Evolutionary conservation across 2,113 vertebrate species (phyloP).

Genomic region (Leptobrachium ailaonicum): DNA sequence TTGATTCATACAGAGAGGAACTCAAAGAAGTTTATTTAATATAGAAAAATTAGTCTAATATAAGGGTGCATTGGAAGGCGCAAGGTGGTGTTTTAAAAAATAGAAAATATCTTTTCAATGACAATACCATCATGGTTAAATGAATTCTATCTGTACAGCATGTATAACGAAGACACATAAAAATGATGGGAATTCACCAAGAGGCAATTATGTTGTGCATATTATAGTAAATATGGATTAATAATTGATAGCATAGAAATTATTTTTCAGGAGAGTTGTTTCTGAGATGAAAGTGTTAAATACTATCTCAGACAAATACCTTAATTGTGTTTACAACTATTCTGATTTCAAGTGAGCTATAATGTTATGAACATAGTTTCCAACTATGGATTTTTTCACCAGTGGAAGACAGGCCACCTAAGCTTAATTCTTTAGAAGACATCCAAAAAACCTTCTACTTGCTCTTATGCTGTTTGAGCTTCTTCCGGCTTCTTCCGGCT

Average conservation of each 20-base stretch:
- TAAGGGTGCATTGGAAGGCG: no score
- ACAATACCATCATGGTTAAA: not conserved
- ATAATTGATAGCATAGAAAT: slow-evolving; percentile 8
- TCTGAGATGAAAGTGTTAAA: slow-evolving; percentile 1
- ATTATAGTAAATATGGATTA: not conserved
- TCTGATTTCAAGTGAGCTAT: not conserved
- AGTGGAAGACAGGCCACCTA: no score
- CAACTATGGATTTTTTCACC: not conserved
- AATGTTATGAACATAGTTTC: not conserved
- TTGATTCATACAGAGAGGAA: no score
- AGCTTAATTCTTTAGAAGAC: no score
- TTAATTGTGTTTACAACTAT: slow-evolving; percentile 5
- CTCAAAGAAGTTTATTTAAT: no score
- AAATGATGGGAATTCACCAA: not conserved
- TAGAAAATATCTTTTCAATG: no score
- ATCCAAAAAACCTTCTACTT: no score
- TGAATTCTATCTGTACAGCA: not conserved
- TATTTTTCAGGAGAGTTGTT: not conserved
- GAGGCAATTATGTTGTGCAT: not conserved
- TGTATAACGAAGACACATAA: slow-evolving; percentile 8
- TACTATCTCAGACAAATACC: not conserved
- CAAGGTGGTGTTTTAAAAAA: no score
- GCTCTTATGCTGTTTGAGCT: no score
- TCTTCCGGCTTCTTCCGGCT: no score
- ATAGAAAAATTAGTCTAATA: no score